phyloP scores from a whole-genome alignment of 2,888 invertebrate genomes.

The Orgyia antiqua region DNA sequence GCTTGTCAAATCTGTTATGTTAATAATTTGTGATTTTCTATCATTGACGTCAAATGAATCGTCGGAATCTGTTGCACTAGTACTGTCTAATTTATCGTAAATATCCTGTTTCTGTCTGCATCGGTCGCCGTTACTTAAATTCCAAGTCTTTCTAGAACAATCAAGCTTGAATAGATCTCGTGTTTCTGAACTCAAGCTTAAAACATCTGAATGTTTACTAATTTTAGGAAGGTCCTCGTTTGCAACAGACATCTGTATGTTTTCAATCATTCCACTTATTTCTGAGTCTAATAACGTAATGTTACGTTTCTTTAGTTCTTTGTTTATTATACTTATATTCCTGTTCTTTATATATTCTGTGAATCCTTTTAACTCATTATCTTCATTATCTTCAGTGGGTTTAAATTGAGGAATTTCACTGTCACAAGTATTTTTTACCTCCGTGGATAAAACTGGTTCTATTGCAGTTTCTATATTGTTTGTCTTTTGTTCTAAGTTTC shows the following conservation, averaged over 20 bases:
- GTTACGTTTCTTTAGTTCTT: slow-evolving; percentile 31
- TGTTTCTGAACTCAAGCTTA: background rate
- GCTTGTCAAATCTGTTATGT: slow-evolving; percentile 53
- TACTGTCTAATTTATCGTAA: slow-evolving; percentile 64
- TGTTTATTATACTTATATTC: slow-evolving; percentile 23
- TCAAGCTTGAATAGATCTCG: slow-evolving; percentile 21
- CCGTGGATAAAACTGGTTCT: slow-evolving; percentile 1
- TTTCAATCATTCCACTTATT: too few relatives aligned
- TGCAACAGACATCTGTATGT: too few relatives aligned
- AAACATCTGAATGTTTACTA: too few relatives aligned
- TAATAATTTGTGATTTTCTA: slow-evolving; percentile 56
- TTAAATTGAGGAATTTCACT: background rate
- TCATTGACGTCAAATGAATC: slow-evolving; percentile 54
- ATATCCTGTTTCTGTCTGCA: slow-evolving; percentile 41
- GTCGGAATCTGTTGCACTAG: slow-evolving; percentile 53
- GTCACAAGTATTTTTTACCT: background rate
- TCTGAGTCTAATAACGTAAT: slow-evolving; percentile 19
- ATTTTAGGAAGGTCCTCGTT: too few relatives aligned
- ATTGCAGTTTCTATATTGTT: too few relatives aligned
- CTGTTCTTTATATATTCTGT: slow-evolving; percentile 14
- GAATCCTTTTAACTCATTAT: slow-evolving; percentile 4
- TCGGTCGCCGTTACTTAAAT: slow-evolving; percentile 24
- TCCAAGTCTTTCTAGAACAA: slow-evolving; percentile 24
- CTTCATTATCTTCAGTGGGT: background rate
- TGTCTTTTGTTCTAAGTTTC: too few relatives aligned